Percentiles rank a stretch among this genome's conserved stretches.
Conservation (phyloP, 1,140 invertebrate species). For the Drosophila persimilis region DNA sequence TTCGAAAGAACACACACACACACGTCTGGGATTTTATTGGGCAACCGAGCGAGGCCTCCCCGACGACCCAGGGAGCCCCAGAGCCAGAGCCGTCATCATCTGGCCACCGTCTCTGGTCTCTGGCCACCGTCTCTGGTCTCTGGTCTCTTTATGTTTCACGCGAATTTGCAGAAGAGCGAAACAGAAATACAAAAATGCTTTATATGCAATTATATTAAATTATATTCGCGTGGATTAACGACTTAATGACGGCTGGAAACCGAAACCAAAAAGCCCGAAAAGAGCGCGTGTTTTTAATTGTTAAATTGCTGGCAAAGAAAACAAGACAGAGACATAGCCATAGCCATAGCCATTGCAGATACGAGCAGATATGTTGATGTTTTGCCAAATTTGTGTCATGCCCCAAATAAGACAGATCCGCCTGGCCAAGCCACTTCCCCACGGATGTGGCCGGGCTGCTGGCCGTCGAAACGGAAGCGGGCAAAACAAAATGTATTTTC, state of each 20-base stretch:
- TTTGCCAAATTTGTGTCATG: slow-evolving; percentile 81
- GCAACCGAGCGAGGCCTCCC: slow-evolving; percentile 50
- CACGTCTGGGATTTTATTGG: slow-evolving; percentile 36
- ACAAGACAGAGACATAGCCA: slow-evolving; percentile 35
- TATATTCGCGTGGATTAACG: slow-evolving; percentile 80
- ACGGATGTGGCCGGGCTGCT: slow-evolving; percentile 45
- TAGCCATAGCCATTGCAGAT: slow-evolving; percentile 20
- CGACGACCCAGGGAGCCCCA: slow-evolving; percentile 4
- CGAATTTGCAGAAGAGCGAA: slow-evolving; percentile 53
- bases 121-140: slow-evolving; percentile 12
- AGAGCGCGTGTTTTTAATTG: slow-evolving; percentile 80
- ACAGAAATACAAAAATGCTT: slow-evolving; percentile 43
- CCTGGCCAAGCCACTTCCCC: slow-evolving; percentile 58
- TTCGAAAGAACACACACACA: no score
- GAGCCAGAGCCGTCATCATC: not conserved
- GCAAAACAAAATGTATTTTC: slow-evolving; percentile 47
- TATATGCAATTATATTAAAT: slow-evolving; percentile 79
- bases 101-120: slow-evolving; percentile 16
- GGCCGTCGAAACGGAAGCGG: slow-evolving; percentile 39
- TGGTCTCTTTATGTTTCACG: slow-evolving; percentile 52
- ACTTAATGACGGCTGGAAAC: slow-evolving; percentile 68
- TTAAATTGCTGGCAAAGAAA: slow-evolving; percentile 77
- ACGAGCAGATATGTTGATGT: slow-evolving; percentile 30
- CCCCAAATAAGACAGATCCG: slow-evolving; percentile 77
- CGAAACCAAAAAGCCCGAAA: slow-evolving; percentile 44